Percentiles rank a stretch among this genome's conserved stretches.
Conservation (phyloP, 2,113 vertebrate species). For the Hucho hucho region DNA sequence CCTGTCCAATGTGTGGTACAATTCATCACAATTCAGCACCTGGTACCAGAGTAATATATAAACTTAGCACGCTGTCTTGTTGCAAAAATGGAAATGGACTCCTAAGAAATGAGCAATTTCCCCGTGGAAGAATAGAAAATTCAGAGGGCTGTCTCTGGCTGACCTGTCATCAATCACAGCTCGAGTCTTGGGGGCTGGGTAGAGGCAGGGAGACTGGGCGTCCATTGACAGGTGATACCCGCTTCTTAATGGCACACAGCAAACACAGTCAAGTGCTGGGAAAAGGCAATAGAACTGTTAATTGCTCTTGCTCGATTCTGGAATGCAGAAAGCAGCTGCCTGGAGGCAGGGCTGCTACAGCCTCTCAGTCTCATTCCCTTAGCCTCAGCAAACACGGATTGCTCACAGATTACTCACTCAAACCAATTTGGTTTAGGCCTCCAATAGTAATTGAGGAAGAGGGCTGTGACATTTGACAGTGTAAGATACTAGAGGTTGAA, state of each 20-base stretch:
- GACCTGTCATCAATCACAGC: conserved; percentile 80
- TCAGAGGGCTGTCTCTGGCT: conserved; percentile 63
- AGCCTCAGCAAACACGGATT: conserved; percentile 4
- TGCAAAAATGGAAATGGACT: conserved; percentile 76
- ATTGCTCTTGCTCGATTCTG: conserved; percentile 43
- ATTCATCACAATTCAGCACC: conserved; percentile 73
- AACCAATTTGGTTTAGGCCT: conserved; percentile 49
- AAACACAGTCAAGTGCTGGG: conserved; percentile 33
- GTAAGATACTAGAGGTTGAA: conserved; percentile 28
- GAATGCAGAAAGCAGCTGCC: conserved; percentile 43
- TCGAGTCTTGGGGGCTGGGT: conserved; percentile 48
- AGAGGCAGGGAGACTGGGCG: conserved; percentile 40
- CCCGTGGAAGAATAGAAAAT: conserved; percentile 74
- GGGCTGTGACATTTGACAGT: conserved; percentile 39
- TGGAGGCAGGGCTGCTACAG: conserved; percentile 3
- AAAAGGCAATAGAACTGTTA: conserved; percentile 44
- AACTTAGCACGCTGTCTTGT: conserved; percentile 61
- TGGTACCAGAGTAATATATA: conserved; percentile 67
- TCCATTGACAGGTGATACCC: conserved; percentile 67
- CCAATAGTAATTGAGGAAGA: conserved; percentile 41
- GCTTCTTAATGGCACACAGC: conserved; percentile 55
- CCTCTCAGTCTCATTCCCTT: neutral
- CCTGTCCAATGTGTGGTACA: conserved; percentile 51
- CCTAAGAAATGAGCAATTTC: conserved; percentile 80
- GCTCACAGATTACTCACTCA: conserved; percentile 46